phyloP scores from a whole-genome alignment of 1,140 invertebrate genomes.

The Chrysomallon squamiferum region DNA sequence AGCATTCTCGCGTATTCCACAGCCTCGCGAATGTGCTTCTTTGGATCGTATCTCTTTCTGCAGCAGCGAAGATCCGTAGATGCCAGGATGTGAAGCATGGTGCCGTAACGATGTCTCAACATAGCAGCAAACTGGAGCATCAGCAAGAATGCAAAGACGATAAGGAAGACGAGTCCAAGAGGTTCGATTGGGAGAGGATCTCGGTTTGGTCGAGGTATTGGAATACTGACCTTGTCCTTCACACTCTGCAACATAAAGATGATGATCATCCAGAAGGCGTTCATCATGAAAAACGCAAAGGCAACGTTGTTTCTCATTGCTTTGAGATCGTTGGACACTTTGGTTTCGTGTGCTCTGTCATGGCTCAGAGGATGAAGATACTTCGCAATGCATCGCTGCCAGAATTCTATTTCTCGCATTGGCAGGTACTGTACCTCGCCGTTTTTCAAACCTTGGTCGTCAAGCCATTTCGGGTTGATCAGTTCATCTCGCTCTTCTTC shows the following conservation, averaged over 20 bases:
- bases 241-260: constrained; percentile 87
- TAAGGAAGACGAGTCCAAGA: constrained; percentile 65
- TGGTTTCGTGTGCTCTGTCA: constrained; percentile 41
- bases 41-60: constrained; percentile 38
- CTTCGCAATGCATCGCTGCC: constrained; percentile 47
- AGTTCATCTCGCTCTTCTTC: constrained; percentile 37
- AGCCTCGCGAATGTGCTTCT: constrained; percentile 35
- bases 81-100: constrained; percentile 95
- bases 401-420: constrained; percentile 43
- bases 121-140: constrained; percentile 66
- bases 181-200: constrained; percentile 57
- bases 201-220: constrained; percentile 28
- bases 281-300: constrained; percentile 97
- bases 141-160: constrained; percentile 64
- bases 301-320: constrained; percentile 91
- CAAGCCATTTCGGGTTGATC: constrained; percentile 35
- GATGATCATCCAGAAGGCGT: constrained; percentile 96
- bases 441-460: constrained; percentile 75
- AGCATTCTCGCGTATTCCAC: constrained; percentile 39
- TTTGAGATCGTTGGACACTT: constrained; percentile 79
- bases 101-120: constrained; percentile 80
- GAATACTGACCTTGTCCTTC: constrained; percentile 79
- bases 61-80: constrained; percentile 91
- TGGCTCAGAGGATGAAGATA: constrained; percentile 46
- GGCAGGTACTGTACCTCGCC: constrained; percentile 70